Evolutionary conservation across 2,888 invertebrate species (phyloP), one percentile per base, ranked within the genome.

Genomic region (Drosophila atroscutellata): DNA sequence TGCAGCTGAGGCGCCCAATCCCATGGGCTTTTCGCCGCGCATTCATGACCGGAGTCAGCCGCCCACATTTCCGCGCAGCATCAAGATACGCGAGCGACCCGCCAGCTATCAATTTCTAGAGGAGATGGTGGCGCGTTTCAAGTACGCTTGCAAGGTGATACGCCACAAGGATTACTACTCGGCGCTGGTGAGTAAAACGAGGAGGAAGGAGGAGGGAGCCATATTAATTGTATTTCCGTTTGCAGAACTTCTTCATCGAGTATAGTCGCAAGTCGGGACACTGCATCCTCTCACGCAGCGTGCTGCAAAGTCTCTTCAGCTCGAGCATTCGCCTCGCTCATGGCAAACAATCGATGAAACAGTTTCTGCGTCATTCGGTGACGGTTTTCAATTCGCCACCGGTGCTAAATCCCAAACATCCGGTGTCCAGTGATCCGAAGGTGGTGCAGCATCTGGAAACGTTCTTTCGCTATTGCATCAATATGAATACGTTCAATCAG

Each of bases 51-150:
- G 98, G 50, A 94, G 99, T 57, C 94, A 99, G 63, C 99, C 99
- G n/a, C 99, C 99, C 0, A 99, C 99, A 24, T 99, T 99, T 94
- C 99, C 99, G 0, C 95, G 99, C 26, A 99, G 98, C 93, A 98
- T 98, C 0, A 97, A 97, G 93, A 98, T 99, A 89, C 97, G 97
- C 83, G 96, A 96, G 52, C 93, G 95, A 15, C 90, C 92, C 36
- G 92, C 93, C 1, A 94, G 96, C 79, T 93, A 94, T 58, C 97
- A 97, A 91, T 97, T 98, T 39, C 92, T 98, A 72, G 96, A 97
- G 86, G 96, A 96, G 90, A 95, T 99, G 85, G 94, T 98, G n/a
- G 94, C 95, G 47, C 94, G 97, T 72, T 94, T 98, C 58, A 95
- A 97, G 90, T 95, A 95, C 83, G 96, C 98, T 11, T 97, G 96